Conservation (phyloP, 1,140 invertebrate species). For the Cyphomyrmex costatus region DNA sequence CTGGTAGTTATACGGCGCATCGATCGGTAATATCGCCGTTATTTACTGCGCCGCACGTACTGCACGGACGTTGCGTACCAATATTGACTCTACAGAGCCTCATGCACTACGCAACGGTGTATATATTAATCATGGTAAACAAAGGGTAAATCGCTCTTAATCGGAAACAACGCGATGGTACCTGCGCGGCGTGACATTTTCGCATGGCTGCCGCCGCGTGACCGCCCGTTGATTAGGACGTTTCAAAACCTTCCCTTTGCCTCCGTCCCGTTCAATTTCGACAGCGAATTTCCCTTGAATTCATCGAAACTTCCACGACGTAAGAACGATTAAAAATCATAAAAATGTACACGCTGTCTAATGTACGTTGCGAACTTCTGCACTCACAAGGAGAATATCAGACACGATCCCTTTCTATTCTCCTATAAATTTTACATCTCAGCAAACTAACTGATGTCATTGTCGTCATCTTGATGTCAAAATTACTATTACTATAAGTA, state of each 20-base stretch:
- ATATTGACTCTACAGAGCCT: conserved; percentile 56
- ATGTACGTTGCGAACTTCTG: neutral
- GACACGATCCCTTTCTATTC: no score
- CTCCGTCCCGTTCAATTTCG: neutral
- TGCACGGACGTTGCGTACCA: conserved; percentile 34
- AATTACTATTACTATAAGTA: no score
- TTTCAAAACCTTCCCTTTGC: neutral
- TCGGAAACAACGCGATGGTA: conserved; percentile 65
- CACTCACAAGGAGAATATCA: no score
- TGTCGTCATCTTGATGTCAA: no score
- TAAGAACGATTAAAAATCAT: no score
- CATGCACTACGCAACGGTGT: conserved; percentile 44
- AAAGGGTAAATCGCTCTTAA: conserved; percentile 66
- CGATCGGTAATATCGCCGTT: conserved; percentile 60
- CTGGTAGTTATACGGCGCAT: conserved; percentile 64
- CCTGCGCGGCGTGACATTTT: conserved; percentile 52
- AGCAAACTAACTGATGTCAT: no score
- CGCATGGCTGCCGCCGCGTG: conserved; percentile 48
- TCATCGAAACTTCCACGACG: neutral
- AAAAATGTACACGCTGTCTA: neutral
- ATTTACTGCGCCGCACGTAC: conserved; percentile 51
- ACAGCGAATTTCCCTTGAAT: neutral
- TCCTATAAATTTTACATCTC: no score
- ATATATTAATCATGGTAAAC: conserved; percentile 70
- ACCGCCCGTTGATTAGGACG: conserved; percentile 37